Evolutionary conservation across 2,888 invertebrate species (phyloP).

Genomic region (Melieria picta): DNA sequence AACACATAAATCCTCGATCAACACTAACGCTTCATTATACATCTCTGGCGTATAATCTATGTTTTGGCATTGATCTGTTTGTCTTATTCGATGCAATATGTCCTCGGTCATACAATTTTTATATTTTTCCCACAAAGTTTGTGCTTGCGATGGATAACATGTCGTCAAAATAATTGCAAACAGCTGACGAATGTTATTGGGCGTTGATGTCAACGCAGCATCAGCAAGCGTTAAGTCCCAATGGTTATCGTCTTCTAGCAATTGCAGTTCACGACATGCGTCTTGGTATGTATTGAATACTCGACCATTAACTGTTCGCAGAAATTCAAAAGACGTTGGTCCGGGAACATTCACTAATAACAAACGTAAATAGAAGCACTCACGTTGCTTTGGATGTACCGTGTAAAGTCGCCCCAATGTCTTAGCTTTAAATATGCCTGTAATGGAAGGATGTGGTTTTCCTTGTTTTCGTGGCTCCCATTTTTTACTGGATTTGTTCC

Average conservation of each 20-base stretch:
- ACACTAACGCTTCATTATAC: slow-evolving; percentile 5
- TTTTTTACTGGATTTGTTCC: slow-evolving; percentile 40
- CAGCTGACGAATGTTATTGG: slow-evolving; percentile 18
- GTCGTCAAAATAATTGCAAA: slow-evolving; percentile 22
- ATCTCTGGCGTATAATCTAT: slow-evolving; percentile 12
- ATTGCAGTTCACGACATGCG: slow-evolving; percentile 49
- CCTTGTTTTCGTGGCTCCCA: slow-evolving; percentile 55
- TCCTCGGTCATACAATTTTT: slow-evolving; percentile 17
- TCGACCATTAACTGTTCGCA: slow-evolving; percentile 58
- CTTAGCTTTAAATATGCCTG: slow-evolving; percentile 48
- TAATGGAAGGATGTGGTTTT: slow-evolving; percentile 47
- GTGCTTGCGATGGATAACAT: slow-evolving; percentile 9
- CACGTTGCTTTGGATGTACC: slow-evolving; percentile 29
- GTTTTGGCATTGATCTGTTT: slow-evolving; percentile 6
- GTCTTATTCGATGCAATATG: slow-evolving; percentile 9
- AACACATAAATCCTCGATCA: slow-evolving; percentile 19
- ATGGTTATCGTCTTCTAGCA: slow-evolving; percentile 10
- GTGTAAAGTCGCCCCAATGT: slow-evolving; percentile 50
- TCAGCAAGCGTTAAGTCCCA: slow-evolving; percentile 19
- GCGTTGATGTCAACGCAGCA: slow-evolving; percentile 12
- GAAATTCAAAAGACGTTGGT: slow-evolving; percentile 54
- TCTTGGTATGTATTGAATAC: slow-evolving; percentile 54
- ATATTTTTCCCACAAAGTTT: slow-evolving; percentile 9
- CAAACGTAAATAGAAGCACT: slow-evolving; percentile 53
- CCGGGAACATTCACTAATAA: slow-evolving; percentile 53